Conservation (phyloP, 2,888 invertebrate genomes). For the Amblyjoppa proteus region DNA sequence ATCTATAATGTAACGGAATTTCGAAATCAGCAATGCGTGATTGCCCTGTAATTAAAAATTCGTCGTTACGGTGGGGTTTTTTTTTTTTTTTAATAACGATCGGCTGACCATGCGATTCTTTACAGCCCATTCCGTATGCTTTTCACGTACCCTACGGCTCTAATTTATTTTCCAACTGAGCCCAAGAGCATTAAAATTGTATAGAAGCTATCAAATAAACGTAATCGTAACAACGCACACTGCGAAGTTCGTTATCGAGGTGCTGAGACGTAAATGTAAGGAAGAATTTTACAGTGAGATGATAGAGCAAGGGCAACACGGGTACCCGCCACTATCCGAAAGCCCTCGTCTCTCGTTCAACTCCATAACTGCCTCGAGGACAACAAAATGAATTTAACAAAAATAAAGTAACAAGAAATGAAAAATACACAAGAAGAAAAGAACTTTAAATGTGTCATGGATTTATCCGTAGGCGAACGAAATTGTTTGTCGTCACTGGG, state of each 20-base stretch:
- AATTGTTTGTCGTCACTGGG: not conserved
- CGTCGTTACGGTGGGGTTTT: too few relatives aligned
- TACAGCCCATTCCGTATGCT: not conserved
- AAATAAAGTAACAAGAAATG: not conserved
- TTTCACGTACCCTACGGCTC: not conserved
- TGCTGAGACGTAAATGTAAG: not conserved
- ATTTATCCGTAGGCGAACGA: not conserved
- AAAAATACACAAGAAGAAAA: not conserved
- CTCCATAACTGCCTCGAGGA: constrained; percentile 45
- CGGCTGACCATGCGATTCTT: not conserved
- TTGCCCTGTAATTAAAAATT: not conserved
- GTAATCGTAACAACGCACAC: constrained; percentile 1
- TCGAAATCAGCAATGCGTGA: not conserved
- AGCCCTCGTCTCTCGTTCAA: constrained; percentile 13
- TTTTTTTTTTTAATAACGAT: not conserved
- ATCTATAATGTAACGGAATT: not conserved
- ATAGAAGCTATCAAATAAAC: not conserved
- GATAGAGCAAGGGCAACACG: not conserved
- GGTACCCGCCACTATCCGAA: not conserved
- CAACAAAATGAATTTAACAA: constrained; percentile 2
- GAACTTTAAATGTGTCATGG: not conserved
- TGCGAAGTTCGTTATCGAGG: not conserved
- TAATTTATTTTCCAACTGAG: not conserved
- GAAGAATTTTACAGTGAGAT: not conserved
- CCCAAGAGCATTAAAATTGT: not conserved